Percentiles rank a stretch among this genome's conserved stretches.
These are phyloP conservation scores for Tiliacea aurago DNA, from an alignment of 2,888 invertebrate species.

Conservation along the genomic window DNA sequence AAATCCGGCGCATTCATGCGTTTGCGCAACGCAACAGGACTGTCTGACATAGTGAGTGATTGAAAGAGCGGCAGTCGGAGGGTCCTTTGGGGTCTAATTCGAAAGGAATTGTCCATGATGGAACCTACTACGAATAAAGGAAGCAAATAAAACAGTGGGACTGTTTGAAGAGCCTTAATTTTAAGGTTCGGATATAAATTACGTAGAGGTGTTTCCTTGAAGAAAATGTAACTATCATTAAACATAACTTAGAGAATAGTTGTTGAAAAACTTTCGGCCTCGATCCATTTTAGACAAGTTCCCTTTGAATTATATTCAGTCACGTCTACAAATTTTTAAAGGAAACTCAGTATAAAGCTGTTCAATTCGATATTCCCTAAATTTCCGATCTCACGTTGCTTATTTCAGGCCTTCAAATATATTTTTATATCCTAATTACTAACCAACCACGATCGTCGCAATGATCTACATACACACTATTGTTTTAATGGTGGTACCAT, in stretches of 20 bases:
- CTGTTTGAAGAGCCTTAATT: background rate
- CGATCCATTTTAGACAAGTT: background rate
- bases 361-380: background rate
- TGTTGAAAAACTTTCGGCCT: background rate
- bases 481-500: background rate
- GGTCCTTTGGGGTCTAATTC: background rate
- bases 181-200: background rate
- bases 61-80: background rate
- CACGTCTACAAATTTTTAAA: background rate
- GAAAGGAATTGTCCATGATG: background rate
- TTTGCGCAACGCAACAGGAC: constrained; percentile 32
- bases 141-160: background rate
- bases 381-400: background rate
- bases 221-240: background rate
- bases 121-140: background rate
- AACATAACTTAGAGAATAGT: background rate
- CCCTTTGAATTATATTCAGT: background rate
- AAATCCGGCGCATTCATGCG: constrained; percentile 59
- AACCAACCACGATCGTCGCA: background rate
- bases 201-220: background rate
- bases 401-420: background rate
- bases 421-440: background rate
- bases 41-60: constrained; percentile 18
- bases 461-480: background rate
- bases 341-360: background rate